These are phyloP conservation scores for Leptoclinus maculatus DNA, from an alignment of 2,797 vertebrate genomes.

Conservation along the genomic window DNA sequence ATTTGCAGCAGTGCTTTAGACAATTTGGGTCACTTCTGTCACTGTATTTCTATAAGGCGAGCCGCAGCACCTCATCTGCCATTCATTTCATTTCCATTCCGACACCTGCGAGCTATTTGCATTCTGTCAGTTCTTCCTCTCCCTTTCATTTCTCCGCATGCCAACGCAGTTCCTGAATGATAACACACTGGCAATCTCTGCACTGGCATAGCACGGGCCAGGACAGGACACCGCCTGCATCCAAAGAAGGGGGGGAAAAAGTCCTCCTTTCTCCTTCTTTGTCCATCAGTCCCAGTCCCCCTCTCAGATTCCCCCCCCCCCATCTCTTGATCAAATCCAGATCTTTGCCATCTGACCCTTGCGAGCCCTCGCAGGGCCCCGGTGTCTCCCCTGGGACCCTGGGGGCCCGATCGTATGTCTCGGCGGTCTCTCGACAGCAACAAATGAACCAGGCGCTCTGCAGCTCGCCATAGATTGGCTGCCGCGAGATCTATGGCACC, in stretches of 20 bases:
- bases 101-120: conserved; percentile 75
- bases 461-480: conserved; percentile 53
- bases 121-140: conserved; percentile 72
- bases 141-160: conserved; percentile 70
- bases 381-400: conserved; percentile 50
- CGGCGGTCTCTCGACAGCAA: conserved; percentile 64
- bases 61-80: conserved; percentile 73
- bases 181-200: conserved; percentile 69
- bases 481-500: conserved; percentile 42
- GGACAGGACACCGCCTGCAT: conserved; percentile 59
- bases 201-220: conserved; percentile 40
- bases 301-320: conserved; percentile 54
- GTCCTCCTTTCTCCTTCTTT: conserved; percentile 25
- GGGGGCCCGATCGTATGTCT: conserved; percentile 67
- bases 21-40: conserved; percentile 77
- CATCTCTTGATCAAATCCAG: conserved; percentile 71
- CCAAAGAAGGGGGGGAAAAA: conserved; percentile 45
- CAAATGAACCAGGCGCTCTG: conserved; percentile 65
- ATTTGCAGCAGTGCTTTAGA: conserved; percentile 67
- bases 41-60: conserved; percentile 64
- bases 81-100: conserved; percentile 72
- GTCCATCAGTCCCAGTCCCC: conserved; percentile 40
- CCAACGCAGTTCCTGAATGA: conserved; percentile 76
- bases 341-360: conserved; percentile 76
- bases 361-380: conserved; percentile 49